Percentiles rank a stretch among this genome's conserved stretches.
phyloP scores from a whole-genome alignment of 2,888 invertebrate genomes.

The Ectemnius lituratus region DNA sequence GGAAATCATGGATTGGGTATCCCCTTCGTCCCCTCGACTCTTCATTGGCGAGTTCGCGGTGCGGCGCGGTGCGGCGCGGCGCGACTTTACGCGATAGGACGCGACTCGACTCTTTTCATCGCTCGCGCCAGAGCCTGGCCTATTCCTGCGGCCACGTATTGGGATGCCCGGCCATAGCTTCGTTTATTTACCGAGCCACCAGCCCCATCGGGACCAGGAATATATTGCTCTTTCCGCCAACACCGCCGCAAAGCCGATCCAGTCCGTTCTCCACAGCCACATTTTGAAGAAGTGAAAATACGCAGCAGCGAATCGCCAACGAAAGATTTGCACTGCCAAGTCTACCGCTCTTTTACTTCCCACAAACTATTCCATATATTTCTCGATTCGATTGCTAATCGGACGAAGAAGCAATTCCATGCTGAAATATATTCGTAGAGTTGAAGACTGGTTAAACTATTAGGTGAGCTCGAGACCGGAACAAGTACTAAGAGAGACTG shows the following conservation, averaged over 20 bases:
- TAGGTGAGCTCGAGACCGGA: no score
- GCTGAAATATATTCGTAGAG: constrained; percentile 66
- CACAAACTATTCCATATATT: no score
- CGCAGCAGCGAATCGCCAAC: not conserved
- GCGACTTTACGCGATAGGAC: constrained; percentile 23
- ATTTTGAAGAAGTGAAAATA: constrained; percentile 4
- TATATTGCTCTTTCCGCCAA: constrained; percentile 21
- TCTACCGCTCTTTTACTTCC: no score
- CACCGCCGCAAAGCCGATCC: constrained; percentile 7
- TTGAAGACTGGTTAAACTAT: constrained; percentile 2
- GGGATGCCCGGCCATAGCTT: constrained; percentile 33
- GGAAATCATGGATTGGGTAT: constrained; percentile 69
- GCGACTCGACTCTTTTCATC: constrained; percentile 46
- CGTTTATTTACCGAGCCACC: constrained; percentile 47
- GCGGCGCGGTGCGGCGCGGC: constrained; percentile 20
- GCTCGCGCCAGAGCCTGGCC: constrained; percentile 46
- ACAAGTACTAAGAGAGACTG: constrained; percentile 7
- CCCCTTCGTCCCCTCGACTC: constrained; percentile 43
- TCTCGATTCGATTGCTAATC: no score
- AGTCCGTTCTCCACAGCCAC: constrained; percentile 32
- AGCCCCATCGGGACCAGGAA: constrained; percentile 47
- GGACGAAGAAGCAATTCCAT: not conserved
- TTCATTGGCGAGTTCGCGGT: no score
- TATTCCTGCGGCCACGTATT: constrained; percentile 48
- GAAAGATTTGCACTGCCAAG: no score